phyloP scores from a whole-genome alignment of 2,113 vertebrate genomes.

The Sterrhoptilus dennistouni region DNA sequence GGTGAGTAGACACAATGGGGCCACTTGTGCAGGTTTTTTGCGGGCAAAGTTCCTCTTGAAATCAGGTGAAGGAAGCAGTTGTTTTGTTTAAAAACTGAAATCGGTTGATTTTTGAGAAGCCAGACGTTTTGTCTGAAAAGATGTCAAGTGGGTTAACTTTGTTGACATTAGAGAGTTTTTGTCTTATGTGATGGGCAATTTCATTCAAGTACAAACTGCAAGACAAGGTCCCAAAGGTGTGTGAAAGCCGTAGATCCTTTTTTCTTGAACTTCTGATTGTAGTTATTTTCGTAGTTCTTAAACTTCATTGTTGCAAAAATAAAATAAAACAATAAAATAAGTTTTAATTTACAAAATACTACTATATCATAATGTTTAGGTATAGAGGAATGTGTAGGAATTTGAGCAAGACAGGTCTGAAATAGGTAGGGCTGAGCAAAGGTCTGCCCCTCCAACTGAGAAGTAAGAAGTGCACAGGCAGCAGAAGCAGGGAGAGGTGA shows the following conservation, averaged over 20 bases:
- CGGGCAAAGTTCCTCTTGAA: background rate
- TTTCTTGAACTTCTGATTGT: background rate
- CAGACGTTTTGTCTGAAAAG: background rate
- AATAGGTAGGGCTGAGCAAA: background rate
- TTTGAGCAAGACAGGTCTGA: background rate
- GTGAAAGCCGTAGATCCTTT: background rate
- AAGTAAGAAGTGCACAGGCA: background rate
- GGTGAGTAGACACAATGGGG: background rate
- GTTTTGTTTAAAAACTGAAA: slow-evolving; percentile 29
- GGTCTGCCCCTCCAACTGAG: background rate
- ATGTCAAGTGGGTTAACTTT: background rate
- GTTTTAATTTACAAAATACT: background rate
- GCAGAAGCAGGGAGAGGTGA: background rate
- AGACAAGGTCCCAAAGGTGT: background rate
- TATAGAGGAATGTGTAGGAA: background rate
- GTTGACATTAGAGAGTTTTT: background rate
- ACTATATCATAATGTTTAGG: background rate
- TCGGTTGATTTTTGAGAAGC: background rate
- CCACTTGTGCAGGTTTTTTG: background rate
- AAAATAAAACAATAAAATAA: background rate
- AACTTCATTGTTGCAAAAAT: background rate
- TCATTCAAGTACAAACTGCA: background rate
- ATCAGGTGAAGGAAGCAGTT: slow-evolving; percentile 36
- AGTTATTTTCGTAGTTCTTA: background rate
- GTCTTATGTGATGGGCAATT: background rate